Base-by-base conservation (phyloP, 2,797 vertebrate genomes). In the Aquila chrysaetos region DNA sequence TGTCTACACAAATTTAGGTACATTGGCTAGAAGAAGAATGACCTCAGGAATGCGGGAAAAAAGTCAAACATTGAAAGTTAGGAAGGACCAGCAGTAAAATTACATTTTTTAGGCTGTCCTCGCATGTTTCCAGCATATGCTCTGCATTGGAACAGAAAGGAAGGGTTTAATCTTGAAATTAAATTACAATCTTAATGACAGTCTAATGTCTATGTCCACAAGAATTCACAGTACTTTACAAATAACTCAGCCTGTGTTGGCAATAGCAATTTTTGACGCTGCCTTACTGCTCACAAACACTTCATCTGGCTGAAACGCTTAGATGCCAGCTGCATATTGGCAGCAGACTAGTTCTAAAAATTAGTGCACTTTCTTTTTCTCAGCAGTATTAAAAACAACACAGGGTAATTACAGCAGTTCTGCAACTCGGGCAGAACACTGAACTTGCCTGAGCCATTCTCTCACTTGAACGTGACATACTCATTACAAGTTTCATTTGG, bases 391-490 rank as follows among this genome's bases (percentile, higher is more conserved):
- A 77, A 88, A 95, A 97, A 65, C 53, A 72, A 57, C 81, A 17
- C 13, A 39, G 17, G 68, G 23, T 85, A 95, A 94, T 97, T 95
- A 95, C 3, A 1, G 53, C 30, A 68, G 57, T 74, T 95, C 73
- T 91, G 92, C 95, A 92, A 17, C 54, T 61, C 9, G 0, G 39
- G 76, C 82, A 86, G 73, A 94, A 76, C 0, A 0, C 41, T 48
- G 61, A 92, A 75, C 90, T 69, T 95, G 93, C 85, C 85, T 16
- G 61, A 96, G 83, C 92, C 76, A 22, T 72, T 61, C 87, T 68
- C 93, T 88, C 79, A 43, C 80, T 72, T 61, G 72, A 72, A 85
- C 74, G 76, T 65, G 87, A 91, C 94, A 61, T 25, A 25, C 17
- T 78, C 68, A 31, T 80, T 92, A 56, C 49, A 84, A 88, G 65